phyloP scores from a whole-genome alignment of 1,140 invertebrate species.

The Pteromalus puparum region DNA sequence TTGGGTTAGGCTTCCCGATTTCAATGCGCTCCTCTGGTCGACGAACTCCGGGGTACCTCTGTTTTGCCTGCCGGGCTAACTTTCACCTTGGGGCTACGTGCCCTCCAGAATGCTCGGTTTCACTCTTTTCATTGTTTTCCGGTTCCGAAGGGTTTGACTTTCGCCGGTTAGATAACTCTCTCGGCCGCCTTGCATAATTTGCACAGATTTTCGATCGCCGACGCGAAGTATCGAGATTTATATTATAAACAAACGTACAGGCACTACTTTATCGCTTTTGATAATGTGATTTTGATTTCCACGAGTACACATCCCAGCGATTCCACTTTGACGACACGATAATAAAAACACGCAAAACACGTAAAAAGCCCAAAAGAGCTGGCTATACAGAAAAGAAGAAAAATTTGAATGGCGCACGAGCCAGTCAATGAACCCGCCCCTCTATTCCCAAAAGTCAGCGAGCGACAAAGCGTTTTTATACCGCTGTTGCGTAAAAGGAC shows the following conservation, averaged over 20 bases:
- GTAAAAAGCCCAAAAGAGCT: background rate
- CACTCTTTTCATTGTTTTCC: background rate
- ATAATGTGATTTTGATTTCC: too few relatives aligned
- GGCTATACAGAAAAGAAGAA: background rate
- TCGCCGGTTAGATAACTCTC: background rate
- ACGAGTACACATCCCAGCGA: too few relatives aligned
- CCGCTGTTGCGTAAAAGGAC: constrained; percentile 57
- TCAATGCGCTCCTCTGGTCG: background rate
- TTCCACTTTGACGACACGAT: too few relatives aligned
- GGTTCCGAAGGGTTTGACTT: background rate
- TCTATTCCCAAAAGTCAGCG: background rate
- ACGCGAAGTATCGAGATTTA: background rate
- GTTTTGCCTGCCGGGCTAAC: background rate
- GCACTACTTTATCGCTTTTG: too few relatives aligned
- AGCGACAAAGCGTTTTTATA: constrained; percentile 55
- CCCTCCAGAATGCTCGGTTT: background rate
- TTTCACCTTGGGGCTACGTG: background rate
- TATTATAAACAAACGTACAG: background rate
- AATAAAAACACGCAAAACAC: too few relatives aligned
- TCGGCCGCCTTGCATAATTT: background rate
- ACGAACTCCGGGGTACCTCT: background rate
- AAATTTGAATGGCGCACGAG: background rate
- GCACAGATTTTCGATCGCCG: background rate
- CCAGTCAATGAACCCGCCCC: constrained; percentile 29
- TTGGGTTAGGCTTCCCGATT: background rate